These are phyloP conservation scores for Scrobipalpa atriplicella DNA, from an alignment of 2,888 invertebrate genomes.

Conservation along the genomic window DNA sequence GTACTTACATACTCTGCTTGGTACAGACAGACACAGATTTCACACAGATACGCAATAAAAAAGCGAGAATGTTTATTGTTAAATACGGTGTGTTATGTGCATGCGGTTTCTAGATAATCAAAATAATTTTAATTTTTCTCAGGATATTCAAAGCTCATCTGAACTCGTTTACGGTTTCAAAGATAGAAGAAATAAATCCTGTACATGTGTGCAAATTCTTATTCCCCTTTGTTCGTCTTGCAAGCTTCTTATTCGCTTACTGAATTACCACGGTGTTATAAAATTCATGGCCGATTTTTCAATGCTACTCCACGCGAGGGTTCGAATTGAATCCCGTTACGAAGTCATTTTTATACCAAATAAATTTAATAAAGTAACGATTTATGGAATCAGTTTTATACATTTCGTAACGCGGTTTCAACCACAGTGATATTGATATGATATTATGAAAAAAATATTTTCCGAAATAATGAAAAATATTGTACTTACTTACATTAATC, in stretches of 20 bases:
- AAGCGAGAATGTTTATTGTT: background rate
- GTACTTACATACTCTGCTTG: background rate
- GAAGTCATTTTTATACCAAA: slow-evolving; percentile 37
- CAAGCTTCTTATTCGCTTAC: slow-evolving; percentile 31
- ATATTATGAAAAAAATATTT: no score
- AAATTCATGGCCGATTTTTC: slow-evolving; percentile 43
- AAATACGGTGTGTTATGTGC: background rate
- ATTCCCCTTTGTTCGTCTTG: slow-evolving; percentile 27
- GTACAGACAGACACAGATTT: slow-evolving; percentile 10
- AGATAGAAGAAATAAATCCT: background rate
- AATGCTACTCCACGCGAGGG: slow-evolving; percentile 37
- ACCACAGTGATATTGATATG: no score
- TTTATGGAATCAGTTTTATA: background rate
- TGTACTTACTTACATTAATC: no score
- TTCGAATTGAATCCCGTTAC: slow-evolving; percentile 46
- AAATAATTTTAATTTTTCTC: slow-evolving; percentile 12
- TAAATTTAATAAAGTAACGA: background rate
- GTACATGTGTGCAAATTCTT: slow-evolving; percentile 20
- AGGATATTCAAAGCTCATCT: background rate
- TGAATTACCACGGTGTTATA: slow-evolving; percentile 36
- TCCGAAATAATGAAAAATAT: no score
- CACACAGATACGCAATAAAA: background rate
- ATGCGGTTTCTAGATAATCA: slow-evolving; percentile 1
- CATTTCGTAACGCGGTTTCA: background rate
- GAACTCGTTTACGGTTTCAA: background rate